These are phyloP conservation scores for Sturnus vulgaris DNA, from an alignment of 2,113 vertebrate species.

Conservation along the genomic window DNA sequence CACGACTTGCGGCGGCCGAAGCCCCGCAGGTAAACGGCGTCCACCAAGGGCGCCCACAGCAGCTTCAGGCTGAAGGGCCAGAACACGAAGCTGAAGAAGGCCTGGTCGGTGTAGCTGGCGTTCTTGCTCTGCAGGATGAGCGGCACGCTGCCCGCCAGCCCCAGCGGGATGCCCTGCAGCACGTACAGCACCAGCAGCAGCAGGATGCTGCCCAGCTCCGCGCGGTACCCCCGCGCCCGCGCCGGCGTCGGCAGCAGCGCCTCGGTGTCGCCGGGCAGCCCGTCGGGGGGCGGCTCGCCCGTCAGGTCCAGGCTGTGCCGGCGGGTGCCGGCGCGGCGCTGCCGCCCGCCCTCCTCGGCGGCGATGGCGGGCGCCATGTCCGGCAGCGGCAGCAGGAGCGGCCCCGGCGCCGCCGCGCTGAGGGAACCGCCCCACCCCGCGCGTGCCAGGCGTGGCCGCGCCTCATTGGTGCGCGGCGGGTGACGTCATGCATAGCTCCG, in stretches of 20 bases:
- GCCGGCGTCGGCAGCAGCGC: constrained; percentile 63
- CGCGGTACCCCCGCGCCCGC: constrained; percentile 55
- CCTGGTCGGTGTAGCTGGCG: constrained; percentile 94
- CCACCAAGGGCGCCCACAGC: constrained; percentile 94
- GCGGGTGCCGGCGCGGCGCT: background rate
- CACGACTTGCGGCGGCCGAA: constrained; percentile 97
- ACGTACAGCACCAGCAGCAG: constrained; percentile 93
- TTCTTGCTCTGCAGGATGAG: constrained; percentile 91
- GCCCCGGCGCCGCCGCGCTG: too few species aligned
- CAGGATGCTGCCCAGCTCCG: constrained; percentile 82
- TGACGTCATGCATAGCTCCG: accelerated
- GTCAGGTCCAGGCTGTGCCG: constrained; percentile 43
- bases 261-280: constrained; percentile 43
- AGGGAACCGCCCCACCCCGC: background rate
- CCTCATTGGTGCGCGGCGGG: accelerated
- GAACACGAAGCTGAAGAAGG: constrained; percentile 96
- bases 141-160: constrained; percentile 93
- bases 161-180: constrained; percentile 94
- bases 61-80: constrained; percentile 98
- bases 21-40: constrained; percentile 84
- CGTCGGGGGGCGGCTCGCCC: constrained; percentile 19
- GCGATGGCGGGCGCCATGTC: background rate
- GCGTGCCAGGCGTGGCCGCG: background rate
- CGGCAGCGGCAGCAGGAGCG: background rate
- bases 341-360: background rate